Percentiles rank a stretch among this genome's conserved stretches.
Conservation (phyloP, 2,888 invertebrate genomes). For the Xanthorhoe designata region DNA sequence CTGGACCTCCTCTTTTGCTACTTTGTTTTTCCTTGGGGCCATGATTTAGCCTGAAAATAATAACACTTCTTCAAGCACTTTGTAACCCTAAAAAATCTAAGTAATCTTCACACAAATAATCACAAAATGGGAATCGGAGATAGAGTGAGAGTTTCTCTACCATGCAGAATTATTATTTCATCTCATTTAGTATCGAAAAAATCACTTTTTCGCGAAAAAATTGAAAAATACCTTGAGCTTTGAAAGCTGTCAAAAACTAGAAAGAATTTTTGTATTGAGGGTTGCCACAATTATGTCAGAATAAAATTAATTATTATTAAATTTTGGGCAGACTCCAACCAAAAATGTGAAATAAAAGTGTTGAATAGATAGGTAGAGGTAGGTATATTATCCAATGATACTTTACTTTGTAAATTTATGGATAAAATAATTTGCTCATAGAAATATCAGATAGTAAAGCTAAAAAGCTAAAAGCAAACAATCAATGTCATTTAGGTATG, state of each 20-base stretch:
- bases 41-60: constrained; percentile 87
- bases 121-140: constrained; percentile 37
- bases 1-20: constrained; percentile 98
- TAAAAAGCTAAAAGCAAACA: too few species aligned
- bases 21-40: constrained; percentile 99
- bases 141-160: constrained; percentile 37
- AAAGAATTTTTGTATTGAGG: constrained; percentile 57
- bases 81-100: constrained; percentile 75
- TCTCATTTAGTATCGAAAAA: constrained; percentile 45
- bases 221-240: constrained; percentile 74
- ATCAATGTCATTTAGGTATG: neutral
- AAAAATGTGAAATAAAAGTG: neutral
- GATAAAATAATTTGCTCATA: too few species aligned
- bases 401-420: too few species aligned
- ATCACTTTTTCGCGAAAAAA: constrained; percentile 56
- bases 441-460: too few species aligned
- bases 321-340: too few species aligned
- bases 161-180: constrained; percentile 56
- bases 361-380: too few species aligned
- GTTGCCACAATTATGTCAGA: constrained; percentile 26
- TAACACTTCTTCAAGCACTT: constrained; percentile 73
- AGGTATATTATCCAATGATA: too few species aligned
- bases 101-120: constrained; percentile 61
- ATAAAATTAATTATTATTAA: too few species aligned
- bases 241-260: constrained; percentile 82